A percentile compares a stretch with the other conserved stretches of the same genome.
Evolutionary conservation across 2,888 invertebrate genomes (phyloP).

Genomic region (Scaptomyza tumidula): DNA sequence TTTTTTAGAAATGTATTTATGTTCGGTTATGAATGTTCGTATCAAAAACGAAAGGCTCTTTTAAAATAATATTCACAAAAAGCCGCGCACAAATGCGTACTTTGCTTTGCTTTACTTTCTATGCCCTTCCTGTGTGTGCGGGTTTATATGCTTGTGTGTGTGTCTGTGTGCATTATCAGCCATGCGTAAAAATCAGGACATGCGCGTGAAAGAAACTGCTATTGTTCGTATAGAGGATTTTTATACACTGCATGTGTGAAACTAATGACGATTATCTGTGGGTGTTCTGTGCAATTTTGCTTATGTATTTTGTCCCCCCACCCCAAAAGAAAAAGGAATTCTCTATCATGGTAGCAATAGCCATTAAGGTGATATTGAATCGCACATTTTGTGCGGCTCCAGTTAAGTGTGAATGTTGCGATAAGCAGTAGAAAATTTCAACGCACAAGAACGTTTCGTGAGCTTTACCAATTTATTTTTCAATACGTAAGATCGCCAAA

Average conservation of each 20-base stretch:
- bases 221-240: conserved; percentile 58
- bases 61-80: conserved; percentile 50
- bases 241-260: conserved; percentile 29
- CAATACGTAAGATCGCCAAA: too few species aligned
- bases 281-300: conserved; percentile 2
- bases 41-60: conserved; percentile 56
- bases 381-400: conserved; percentile 45
- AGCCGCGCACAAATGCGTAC: conserved; percentile 64
- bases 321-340: conserved; percentile 18
- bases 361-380: conserved; percentile 4
- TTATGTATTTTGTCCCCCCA: conserved; percentile 7
- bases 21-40: conserved; percentile 5
- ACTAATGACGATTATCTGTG: conserved; percentile 64
- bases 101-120: conserved; percentile 51
- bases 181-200: conserved; percentile 75
- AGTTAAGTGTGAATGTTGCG: conserved; percentile 61
- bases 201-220: conserved; percentile 59
- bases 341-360: conserved; percentile 22
- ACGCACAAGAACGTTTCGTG: too few species aligned
- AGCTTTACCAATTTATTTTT: background rate
- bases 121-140: conserved; percentile 34
- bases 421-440: conserved; percentile 41
- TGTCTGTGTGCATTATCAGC: conserved; percentile 64
- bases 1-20: conserved; percentile 30
- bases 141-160: conserved; percentile 2